Evolutionary conservation across 2,888 invertebrate genomes (phyloP).

Genomic region (Adineta ricciae): DNA sequence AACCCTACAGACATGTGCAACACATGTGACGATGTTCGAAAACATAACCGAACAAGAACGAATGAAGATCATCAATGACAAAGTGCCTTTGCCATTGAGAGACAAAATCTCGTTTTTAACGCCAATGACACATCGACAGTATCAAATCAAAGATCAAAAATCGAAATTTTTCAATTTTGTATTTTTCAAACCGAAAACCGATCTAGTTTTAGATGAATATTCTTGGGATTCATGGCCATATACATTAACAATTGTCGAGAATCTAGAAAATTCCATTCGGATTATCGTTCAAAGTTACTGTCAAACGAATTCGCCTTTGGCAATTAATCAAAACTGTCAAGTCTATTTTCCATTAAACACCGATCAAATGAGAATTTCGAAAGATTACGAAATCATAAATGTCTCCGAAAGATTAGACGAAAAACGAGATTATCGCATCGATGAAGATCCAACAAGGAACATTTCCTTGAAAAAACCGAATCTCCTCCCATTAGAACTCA

Average conservation of each 20-base stretch:
- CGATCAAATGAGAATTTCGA: neutral
- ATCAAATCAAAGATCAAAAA: constrained; percentile 6
- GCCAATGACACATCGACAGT: neutral
- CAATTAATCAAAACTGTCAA: neutral
- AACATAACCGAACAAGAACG: neutral
- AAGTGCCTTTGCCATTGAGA: neutral
- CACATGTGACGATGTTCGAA: neutral
- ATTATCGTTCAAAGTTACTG: neutral
- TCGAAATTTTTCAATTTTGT: neutral
- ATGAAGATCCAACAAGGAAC: neutral
- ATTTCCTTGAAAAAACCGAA: neutral
- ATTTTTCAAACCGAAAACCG: neutral
- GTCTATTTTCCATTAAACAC: neutral
- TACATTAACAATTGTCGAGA: constrained; percentile 10
- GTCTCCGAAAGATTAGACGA: neutral
- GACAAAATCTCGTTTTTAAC: neutral
- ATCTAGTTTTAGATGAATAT: neutral
- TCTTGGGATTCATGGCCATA: constrained; percentile 1
- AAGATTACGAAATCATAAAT: constrained; percentile 13
- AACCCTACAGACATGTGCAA: neutral
- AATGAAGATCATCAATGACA: neutral
- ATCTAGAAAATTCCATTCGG: neutral
- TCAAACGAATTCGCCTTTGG: neutral
- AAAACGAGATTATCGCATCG: neutral
- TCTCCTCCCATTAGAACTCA: neutral